Base-by-base conservation (phyloP, 2,888 invertebrate genomes). In the Nysson spinosus region DNA sequence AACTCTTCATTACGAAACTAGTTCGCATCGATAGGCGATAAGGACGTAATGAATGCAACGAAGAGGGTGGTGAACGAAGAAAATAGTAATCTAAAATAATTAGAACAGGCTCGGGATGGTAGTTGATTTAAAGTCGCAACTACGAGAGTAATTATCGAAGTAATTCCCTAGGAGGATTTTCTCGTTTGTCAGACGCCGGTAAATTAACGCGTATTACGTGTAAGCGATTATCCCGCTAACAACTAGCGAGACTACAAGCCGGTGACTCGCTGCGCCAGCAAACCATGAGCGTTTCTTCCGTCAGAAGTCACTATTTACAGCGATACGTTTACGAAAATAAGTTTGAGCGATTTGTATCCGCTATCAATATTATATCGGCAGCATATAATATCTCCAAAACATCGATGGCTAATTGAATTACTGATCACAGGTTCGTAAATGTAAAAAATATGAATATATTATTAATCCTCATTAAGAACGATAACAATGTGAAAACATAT, bases 161-260 rank as follows among this genome's bases (percentile, higher is more conserved):
- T 50, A 32, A 64, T 52, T 57, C 39, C 43, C 39, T n/a, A 24
- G 32, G 58, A 34, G 46, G 46, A 69, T 64, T 55, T 37, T 65
- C 72, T 60, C 56, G 61, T 56, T 66, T 63, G 69, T 60, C 60
- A 52, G 65, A 56, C 63, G 49, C 20, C 63, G 63, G 58, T 69
- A 74, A 74, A 77, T 78, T 68, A 75, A 78, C 78, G 72, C 69
- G 72, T 58, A 70, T 75, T 66, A 47, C 64, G 63, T 56, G 72
- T 46, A 56, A 62, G 56, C 73, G 73, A 69, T 72, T 69, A 69
- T 70, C 69, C 72, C 57, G 55, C 61, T 42, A 58, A 32, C 63
- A 50, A 11, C 32, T 16, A 17, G 17, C 14, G 11, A 34, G 40
- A 40, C 57, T 58, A 42, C 26, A 57, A 35, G 50, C 58, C 51